Base-by-base conservation (phyloP, 2,113 vertebrate genomes). In the Vicugna pacos region DNA sequence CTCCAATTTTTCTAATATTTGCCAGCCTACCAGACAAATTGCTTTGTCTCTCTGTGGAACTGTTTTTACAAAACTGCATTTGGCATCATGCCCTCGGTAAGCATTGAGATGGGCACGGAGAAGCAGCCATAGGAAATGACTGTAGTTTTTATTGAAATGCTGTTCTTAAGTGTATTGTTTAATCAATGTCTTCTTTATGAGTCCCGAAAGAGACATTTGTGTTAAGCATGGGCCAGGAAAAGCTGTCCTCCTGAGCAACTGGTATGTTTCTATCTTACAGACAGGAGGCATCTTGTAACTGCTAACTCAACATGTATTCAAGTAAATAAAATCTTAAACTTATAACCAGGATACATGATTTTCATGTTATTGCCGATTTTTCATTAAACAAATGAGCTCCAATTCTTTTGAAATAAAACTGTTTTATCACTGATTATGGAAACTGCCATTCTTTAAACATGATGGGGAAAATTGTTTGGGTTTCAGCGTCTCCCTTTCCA, bases 111-210 rank as follows among this genome's bases (percentile, higher is more conserved):
- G 87, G 82, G 67, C 11, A 2, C 65, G 76, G 38, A 95, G 70
- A 91, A 77, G 38, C 50, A 48, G 69, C 35, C 32, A 2, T 3
- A 65, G 62, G 60, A 93, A 72, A 28, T 50, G 56, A 82, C 3
- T 83, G 24, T 12, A 79, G 54, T 81, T 96, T 94, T 73, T 83
- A 14, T 30, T 82, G 82, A 88, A 83, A 35, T 2, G 9, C 50
- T 86, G 50, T 73, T 94, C 38, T 76, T 75, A 95, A 79, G 42
- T 48, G 56, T 54, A 56, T 16, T 84, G n/a, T 42, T 94, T 65
- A 60, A 60, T 91, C 26, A 26, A 5, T 54, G 4, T 85, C 91
- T 94, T 85, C 60, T 67, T 93, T 84, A 85, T 86, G 93, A 91
- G 48, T 92, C 89, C 87, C 60, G 1, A 93, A 64, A 67, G 80